Evolutionary conservation across 2,113 vertebrate genomes (phyloP).

Genomic region (Pagrus major): DNA sequence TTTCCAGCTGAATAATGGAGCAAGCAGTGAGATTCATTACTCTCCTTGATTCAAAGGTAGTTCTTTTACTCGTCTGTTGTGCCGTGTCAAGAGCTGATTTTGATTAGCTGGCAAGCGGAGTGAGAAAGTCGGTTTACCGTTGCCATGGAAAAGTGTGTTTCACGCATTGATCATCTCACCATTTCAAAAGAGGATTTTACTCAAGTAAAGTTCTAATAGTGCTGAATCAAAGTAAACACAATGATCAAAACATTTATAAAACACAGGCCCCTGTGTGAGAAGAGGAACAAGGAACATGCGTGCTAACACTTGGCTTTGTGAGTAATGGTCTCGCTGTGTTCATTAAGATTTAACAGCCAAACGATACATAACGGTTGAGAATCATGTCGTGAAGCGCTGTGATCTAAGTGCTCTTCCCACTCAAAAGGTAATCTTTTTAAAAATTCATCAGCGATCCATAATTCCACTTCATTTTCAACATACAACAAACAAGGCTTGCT

Average conservation of each 20-base stretch:
- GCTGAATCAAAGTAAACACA: conserved; percentile 21
- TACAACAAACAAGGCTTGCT: too few relatives aligned
- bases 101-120: conserved; percentile 36
- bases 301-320: not conserved
- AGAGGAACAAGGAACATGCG: not conserved
- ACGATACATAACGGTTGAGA: too few relatives aligned
- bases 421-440: too few relatives aligned
- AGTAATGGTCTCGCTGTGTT: not conserved
- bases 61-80: conserved; percentile 59
- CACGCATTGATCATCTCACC: conserved; percentile 34
- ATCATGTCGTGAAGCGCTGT: too few relatives aligned
- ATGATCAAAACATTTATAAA: conserved; percentile 15
- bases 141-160: conserved; percentile 49
- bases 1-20: conserved; percentile 49
- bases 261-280: not conserved
- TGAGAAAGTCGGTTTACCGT: conserved; percentile 34
- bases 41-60: conserved; percentile 56
- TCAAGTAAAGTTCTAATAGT: not conserved
- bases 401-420: too few relatives aligned
- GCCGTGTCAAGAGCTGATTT: conserved; percentile 54
- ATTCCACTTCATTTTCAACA: not conserved
- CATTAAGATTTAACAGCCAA: not conserved
- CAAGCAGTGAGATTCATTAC: conserved; percentile 46
- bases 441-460: too few relatives aligned
- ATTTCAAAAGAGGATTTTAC: conserved; percentile 5